Evolutionary conservation across 2,888 invertebrate genomes (phyloP).

Genomic region (Callyntrura sp.): DNA sequence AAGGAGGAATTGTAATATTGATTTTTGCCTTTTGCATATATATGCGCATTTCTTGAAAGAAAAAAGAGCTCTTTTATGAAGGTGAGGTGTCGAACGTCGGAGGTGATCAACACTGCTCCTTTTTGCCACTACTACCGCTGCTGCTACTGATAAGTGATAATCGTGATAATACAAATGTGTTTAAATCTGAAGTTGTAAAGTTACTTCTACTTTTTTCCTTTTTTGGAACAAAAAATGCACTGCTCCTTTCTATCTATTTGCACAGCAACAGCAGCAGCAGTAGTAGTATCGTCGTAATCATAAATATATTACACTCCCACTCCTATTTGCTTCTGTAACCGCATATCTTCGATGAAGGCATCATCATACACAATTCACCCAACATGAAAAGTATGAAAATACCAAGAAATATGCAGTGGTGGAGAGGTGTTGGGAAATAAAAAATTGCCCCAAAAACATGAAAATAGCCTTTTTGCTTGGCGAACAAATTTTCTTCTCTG

Average conservation of each 20-base stretch:
- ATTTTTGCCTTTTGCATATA: not conserved
- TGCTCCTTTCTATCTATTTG: no score
- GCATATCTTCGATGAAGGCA: no score
- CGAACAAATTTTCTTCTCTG: slow-evolving; percentile 27
- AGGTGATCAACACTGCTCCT: not conserved
- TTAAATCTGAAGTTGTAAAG: not conserved
- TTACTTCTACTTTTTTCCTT: no score
- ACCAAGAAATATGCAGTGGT: not conserved
- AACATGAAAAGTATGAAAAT: slow-evolving; percentile 18
- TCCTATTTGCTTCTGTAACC: not conserved
- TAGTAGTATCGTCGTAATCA: not conserved
- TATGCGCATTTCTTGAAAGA: not conserved
- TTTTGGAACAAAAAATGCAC: no score
- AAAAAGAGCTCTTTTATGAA: slow-evolving; percentile 3
- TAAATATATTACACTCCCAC: not conserved
- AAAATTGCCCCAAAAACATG: slow-evolving; percentile 4
- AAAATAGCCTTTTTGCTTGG: slow-evolving; percentile 5
- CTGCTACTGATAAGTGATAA: not conserved
- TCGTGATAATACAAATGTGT: not conserved
- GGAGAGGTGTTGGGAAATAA: slow-evolving; percentile 28
- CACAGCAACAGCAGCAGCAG: not conserved
- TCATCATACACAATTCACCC: no score
- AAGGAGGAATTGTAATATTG: not conserved
- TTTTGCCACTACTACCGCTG: slow-evolving; percentile 2
- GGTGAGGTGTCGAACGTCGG: slow-evolving; percentile 9